Evolutionary conservation across 2,113 vertebrate species (phyloP), one percentile per base, ranked within the genome.

Genomic region (Bubo blakistoni): DNA sequence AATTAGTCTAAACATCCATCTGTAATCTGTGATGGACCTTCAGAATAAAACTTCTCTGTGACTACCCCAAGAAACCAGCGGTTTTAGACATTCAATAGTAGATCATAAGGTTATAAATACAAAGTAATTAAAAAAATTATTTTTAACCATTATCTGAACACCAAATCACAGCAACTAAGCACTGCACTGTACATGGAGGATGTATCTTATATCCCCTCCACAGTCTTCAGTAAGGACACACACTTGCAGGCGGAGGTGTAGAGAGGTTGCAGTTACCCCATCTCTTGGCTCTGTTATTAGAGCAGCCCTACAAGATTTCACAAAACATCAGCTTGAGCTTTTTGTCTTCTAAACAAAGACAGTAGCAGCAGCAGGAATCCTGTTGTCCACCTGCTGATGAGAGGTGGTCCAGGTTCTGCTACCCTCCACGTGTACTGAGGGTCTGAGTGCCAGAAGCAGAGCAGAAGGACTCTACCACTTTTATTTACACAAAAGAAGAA

Each of bases 151-250:
- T 58, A 6, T 51, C n/a, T 55, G 66, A 82, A 17, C 32, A 38
- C 30, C 21, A 62, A 54, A 34, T 20, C 7, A 40, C 40, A 63
- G 61, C 81, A 49, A 27, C 10, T 1, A 21, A 54, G 46, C 30
- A 8, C 7, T 7, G 10, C 16, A 4, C 25, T 21, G 36, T 7
- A 4, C 3, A 3, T 4, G 36, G 38, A 44, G 34, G 29, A n/a
- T 5, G 4, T 10, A 6, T 0, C 16, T 20, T 20, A 0, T 40
- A 38, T 52, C 15, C 19, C 22, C 38, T 40, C 32, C 7, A 17
- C 15, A 13, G 6, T 21, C 27, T 44, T 14, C 36, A 38, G 13
- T 38, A 36, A 63, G 46, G 51, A 9, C 52, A 24, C 49, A 18
- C 30, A 2, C 16, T 7, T 6, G 19, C 18, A 74, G 61, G 13